Evolutionary conservation across 1,140 invertebrate species (phyloP), one percentile per base, ranked within the genome.

Genomic region (Drosophila tsacasi): DNA sequence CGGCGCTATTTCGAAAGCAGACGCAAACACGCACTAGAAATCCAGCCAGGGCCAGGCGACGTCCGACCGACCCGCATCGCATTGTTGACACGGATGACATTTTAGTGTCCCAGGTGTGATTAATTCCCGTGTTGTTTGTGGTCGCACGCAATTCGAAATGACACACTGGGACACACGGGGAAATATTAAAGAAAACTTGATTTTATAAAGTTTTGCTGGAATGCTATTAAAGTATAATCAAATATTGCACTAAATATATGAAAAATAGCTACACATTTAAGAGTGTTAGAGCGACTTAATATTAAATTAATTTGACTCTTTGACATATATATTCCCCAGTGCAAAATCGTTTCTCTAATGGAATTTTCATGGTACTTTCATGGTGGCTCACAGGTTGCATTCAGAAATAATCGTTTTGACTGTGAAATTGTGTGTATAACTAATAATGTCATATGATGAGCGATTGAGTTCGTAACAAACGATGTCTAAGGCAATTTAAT

Each of bases 61-160:
- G 47, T 27, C 47, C 47, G 17, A 39, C 42, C 32, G 40, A 37
- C 15, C 32, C 27, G 63, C 39, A 63, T 78, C 72, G 65, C 84
- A 89, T 72, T 83, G 84, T 83, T 87, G 84, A 87, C 83, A 75
- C 35, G 84, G 52, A 59, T 78, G 83, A 87, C 84, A 84, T 81
- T 85, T 85, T 85, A 89, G 76, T 78, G 75, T 60, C 77, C 81
- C 83, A 87, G 84, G 84, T 87, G 83, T 83, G 83, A 87, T 87
- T 87, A 87, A 87, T 87, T 87, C 82, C 55, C 76, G 61, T 68
- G 79, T 87, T 87, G 79, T 83, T 81, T 61, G 71, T 61, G 55
- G 64, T 69, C 49, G 64, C 67, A 71, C 67, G 67, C 67, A 55
- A 55, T 68, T 39, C 19, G 21, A 5, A 17, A 25, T 15, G 15